Conservation (phyloP, 2,888 invertebrate genomes). For the Dioctria rufipes region DNA sequence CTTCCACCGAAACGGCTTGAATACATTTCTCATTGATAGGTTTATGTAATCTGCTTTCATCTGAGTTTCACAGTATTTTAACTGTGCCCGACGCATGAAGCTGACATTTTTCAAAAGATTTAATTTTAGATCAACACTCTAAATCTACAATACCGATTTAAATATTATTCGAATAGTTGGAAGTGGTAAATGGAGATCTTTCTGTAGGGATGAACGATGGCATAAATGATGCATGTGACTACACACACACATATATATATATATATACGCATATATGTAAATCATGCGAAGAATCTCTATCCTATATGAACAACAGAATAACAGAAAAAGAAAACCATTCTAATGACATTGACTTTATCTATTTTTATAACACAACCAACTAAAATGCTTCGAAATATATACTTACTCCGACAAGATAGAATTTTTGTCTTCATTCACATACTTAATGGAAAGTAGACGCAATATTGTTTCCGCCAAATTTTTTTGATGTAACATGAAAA, state of each 20-base stretch:
- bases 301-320: too few relatives aligned
- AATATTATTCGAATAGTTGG: neutral
- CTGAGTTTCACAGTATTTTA: too few relatives aligned
- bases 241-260: neutral
- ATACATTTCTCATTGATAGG: neutral
- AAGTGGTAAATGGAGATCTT: neutral
- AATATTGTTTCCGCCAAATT: neutral
- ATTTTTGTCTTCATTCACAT: neutral
- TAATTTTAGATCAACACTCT: neutral
- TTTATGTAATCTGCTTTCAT: neutral
- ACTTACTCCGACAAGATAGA: too few relatives aligned
- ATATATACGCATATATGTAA: too few relatives aligned
- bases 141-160: neutral
- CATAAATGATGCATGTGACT: constrained; percentile 13
- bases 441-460: neutral
- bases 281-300: neutral
- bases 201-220: neutral
- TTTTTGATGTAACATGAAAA: too few relatives aligned
- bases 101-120: neutral
- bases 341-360: constrained; percentile 3
- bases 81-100: neutral
- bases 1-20: too few relatives aligned
- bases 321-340: neutral
- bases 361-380: neutral
- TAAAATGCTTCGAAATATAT: too few relatives aligned